Evolutionary conservation across 2,113 vertebrate species (phyloP), one percentile per base, ranked within the genome.

Genomic region (Paradisaea rubra): DNA sequence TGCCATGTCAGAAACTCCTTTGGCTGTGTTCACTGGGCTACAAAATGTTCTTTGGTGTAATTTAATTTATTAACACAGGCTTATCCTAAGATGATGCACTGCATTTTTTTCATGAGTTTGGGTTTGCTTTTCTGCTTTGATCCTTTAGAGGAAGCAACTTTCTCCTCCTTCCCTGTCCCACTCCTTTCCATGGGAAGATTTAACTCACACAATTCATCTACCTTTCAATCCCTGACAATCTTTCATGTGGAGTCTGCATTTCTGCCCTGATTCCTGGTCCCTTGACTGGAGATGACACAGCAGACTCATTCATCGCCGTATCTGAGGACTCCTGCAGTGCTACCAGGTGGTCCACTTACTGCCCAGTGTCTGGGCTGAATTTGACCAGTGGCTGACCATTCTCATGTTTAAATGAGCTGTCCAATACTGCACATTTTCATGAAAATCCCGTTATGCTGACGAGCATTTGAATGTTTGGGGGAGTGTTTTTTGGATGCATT

Each of bases 91-190:
- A 76, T 23, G 61, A 57, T 82, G 28, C 18, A 53, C 8, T 72
- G 30, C 7, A 45, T 70, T 88, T 70, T 86, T 35, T 47, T 90
- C 9, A 59, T 57, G 13, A 73, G 15, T 59, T 87, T 82, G 63
- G n/a, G 42, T 91, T 94, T 89, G 13, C 41, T 77, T 91, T 89
- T 72, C 35, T 61, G 39, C 77, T 94, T 93, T 93, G 77, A 92
- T 89, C 52, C 30, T 76, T 50, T 45, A 63, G 15, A 82, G 61
- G 50, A 94, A 92, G 27, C 11, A 85, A 71, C 15, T 56, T 87
- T 52, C 27, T 61, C 5, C n/a, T 53, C n/a, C 53, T 39, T 66
- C 23, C 9, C 15, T 7, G 19, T 49, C 25, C 30, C 11, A 4
- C 35, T 49, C 21, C 27, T 12, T 79, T 91, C 73, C 1, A 2